Conservation (phyloP, 2,113 vertebrate species). For the Phylloscopus trochilus region DNA sequence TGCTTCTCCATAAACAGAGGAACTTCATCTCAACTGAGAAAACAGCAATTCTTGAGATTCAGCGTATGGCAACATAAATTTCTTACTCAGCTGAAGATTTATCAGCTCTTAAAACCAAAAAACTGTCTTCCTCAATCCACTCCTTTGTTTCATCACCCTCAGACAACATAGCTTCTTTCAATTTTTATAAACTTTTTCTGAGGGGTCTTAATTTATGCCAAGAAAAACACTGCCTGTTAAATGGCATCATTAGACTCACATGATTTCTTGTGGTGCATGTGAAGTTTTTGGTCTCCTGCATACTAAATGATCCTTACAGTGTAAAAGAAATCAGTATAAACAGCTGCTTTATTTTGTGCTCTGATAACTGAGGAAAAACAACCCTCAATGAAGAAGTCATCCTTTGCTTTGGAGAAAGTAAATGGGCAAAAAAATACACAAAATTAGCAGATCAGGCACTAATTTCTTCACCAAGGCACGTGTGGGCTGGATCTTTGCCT, state of each 20-base stretch:
- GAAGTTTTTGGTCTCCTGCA: conserved; percentile 25
- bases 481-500: not conserved
- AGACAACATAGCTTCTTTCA: not conserved
- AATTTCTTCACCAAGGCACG: not conserved
- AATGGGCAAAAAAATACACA: not conserved
- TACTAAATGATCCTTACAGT: conserved; percentile 44
- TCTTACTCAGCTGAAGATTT: not conserved
- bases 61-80: not conserved
- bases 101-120: not conserved
- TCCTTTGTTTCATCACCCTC: not conserved
- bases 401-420: not conserved
- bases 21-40: not conserved
- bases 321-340: not conserved
- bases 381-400: not conserved
- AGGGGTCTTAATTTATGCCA: conserved; percentile 45
- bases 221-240: conserved; percentile 55
- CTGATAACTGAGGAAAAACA: conserved; percentile 40
- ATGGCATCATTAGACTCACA: conserved; percentile 53
- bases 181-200: conserved; percentile 47
- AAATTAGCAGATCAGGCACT: not conserved
- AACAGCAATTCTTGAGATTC: not conserved
- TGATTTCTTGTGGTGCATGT: conserved; percentile 6
- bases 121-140: not conserved
- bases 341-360: conserved; percentile 60
- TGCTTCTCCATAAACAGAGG: not conserved